These are phyloP conservation scores for Noctua pronuba DNA, from an alignment of 2,888 invertebrate species.

Conservation along the genomic window DNA sequence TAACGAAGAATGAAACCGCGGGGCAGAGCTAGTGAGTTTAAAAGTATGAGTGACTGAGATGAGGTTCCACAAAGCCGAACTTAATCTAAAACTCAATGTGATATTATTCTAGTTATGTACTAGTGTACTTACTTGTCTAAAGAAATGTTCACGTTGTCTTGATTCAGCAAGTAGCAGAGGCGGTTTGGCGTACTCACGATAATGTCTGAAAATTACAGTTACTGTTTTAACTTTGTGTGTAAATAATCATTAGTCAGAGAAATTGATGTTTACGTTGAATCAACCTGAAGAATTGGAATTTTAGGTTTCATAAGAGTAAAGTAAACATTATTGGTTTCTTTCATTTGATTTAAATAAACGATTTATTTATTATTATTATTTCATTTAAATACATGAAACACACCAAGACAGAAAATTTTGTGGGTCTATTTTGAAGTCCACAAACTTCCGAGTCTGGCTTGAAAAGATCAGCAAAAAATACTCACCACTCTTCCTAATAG, in stretches of 20 bases:
- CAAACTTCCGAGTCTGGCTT: background rate
- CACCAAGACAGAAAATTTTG: background rate
- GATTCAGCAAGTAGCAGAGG: constrained; percentile 95
- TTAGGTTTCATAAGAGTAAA: background rate
- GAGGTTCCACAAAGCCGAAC: background rate
- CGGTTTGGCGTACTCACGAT: constrained; percentile 98
- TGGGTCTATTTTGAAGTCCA: background rate
- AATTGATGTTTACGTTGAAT: background rate
- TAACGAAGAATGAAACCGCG: background rate
- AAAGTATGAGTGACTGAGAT: background rate
- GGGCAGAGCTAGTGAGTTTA: background rate
- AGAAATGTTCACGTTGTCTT: constrained; percentile 94
- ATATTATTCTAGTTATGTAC: background rate
- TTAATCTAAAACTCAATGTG: background rate
- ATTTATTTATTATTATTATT: too few relatives aligned
- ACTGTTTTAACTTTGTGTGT: background rate
- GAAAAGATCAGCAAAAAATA: constrained; percentile 8
- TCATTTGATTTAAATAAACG: too few relatives aligned
- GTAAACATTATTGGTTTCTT: background rate
- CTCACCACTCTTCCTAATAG: constrained; percentile 94
- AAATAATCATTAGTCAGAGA: background rate
- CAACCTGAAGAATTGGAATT: background rate
- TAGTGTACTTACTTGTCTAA: constrained; percentile 92
- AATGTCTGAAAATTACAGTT: constrained; percentile 92
- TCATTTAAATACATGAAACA: background rate